Base-by-base conservation (phyloP, 2,113 vertebrate genomes). In the Danionella cerebrum region DNA sequence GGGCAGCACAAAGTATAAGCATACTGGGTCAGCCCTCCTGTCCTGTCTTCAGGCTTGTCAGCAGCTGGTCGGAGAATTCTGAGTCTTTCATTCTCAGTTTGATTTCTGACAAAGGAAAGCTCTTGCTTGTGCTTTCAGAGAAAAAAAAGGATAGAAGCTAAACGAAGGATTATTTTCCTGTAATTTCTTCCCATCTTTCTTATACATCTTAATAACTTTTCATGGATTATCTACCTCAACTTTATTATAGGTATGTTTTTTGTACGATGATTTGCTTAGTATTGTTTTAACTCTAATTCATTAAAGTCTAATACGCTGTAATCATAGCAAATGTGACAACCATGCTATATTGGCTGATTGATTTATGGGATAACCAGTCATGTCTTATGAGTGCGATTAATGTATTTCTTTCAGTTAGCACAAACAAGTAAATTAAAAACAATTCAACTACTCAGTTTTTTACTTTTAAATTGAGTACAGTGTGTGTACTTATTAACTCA, bases 21-120 rank as follows among this genome's bases (percentile, higher is more conserved):
- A 77, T 76, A 69, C 68, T 78, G 52, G 69, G 73, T 70, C 58
- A 75, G 76, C 74, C 74, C 72, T 77, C 74, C 77, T 78, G 52
- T 77, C 74, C 77, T 78, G 52, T 77, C 72, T 73, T 74, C 36
- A 53, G 78, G 71, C 77, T 71, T 85, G 80, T 84, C 77, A 84
- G 77, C 78, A 75, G 76, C 77, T 83, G 82, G 72, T 76, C 69
- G 77, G 80, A 83, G 62, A 76, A 77, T 66, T 82, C 79, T 41
- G 39, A 69, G 60, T 65, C 69, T 57, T 78, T 48, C 76, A 69
- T 70, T 68, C 66, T 81, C 76, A 33, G 70, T 74, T 65, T 51
- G 73, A 75, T 72, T 69, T 67, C 69, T 73, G 70, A 71, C 47
- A 35, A 60, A 76, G 70, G 71, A 75, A 70, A 42, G 58, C 65